These are phyloP conservation scores for Saturnia japonica DNA, from an alignment of 2,888 invertebrate species.

Conservation along the genomic window DNA sequence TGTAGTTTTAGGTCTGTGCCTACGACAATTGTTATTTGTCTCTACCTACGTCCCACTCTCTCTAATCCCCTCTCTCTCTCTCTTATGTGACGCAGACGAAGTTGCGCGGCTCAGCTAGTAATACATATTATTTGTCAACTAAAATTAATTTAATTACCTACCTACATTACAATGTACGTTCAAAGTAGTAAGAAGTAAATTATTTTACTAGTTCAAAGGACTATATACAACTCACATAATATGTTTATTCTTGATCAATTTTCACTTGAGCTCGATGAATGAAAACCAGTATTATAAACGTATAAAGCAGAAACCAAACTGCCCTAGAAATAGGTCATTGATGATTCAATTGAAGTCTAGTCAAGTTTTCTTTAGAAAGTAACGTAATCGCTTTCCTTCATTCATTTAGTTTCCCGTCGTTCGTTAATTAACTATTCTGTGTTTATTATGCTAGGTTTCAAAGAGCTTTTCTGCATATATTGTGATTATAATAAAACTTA, in stretches of 20 bases:
- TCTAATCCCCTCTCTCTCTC: no score
- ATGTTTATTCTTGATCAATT: slow-evolving; percentile 3
- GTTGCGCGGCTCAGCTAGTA: no score
- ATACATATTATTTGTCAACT: background rate
- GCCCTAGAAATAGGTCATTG: slow-evolving; percentile 26
- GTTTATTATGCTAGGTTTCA: background rate
- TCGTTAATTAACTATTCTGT: slow-evolving; percentile 22
- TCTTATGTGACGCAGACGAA: no score
- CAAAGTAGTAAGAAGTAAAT: background rate
- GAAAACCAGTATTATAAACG: slow-evolving; percentile 5
- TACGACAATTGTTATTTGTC: no score
- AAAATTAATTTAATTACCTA: background rate
- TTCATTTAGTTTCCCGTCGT: slow-evolving; percentile 35
- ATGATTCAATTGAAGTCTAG: slow-evolving; percentile 20
- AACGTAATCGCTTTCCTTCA: slow-evolving; percentile 34
- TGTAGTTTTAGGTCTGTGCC: no score
- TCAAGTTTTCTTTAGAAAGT: slow-evolving; percentile 40
- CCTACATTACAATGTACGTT: background rate
- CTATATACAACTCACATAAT: background rate
- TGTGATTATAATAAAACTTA: background rate
- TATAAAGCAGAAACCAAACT: slow-evolving; percentile 13
- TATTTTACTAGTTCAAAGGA: background rate
- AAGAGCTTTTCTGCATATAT: background rate
- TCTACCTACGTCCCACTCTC: no score
- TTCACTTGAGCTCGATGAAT: background rate